These are phyloP conservation scores for Acanthococcus lagerstroemiae DNA, from an alignment of 2,888 invertebrate genomes.

Conservation along the genomic window DNA sequence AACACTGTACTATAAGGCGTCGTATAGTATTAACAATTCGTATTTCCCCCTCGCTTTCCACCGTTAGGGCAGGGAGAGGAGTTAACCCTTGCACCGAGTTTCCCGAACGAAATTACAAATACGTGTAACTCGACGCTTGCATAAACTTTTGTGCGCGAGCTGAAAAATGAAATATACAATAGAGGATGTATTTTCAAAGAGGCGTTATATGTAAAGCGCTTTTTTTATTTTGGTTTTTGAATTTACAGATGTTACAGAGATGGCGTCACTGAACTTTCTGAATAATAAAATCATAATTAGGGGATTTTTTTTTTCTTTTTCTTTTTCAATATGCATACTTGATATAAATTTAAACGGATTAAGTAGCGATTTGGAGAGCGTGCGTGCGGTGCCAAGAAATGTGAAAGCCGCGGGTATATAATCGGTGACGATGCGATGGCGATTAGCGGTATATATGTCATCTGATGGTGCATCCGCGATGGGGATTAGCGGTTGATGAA, in stretches of 20 bases:
- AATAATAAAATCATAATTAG: conserved; percentile 12
- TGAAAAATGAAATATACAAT: no score
- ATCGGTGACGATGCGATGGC: no score
- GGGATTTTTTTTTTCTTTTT: not conserved
- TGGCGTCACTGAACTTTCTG: conserved; percentile 17
- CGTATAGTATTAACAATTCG: conserved; percentile 11
- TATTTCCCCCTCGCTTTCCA: not conserved
- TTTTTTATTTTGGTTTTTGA: not conserved
- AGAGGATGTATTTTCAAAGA: not conserved
- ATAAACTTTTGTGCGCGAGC: no score
- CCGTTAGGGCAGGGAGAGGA: not conserved
- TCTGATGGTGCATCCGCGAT: no score
- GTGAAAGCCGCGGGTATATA: no score
- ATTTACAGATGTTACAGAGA: not conserved
- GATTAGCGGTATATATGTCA: no score
- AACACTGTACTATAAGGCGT: not conserved
- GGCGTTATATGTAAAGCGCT: not conserved
- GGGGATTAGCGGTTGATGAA: no score
- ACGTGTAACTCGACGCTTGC: conserved; percentile 20
- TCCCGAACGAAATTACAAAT: conserved; percentile 9
- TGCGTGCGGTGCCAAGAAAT: not conserved
- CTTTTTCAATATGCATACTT: not conserved
- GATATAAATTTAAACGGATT: not conserved
- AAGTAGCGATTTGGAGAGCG: not conserved
- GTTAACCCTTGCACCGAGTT: not conserved